phyloP scores from a whole-genome alignment of 2,113 vertebrate species.

The Opisthocomus hoazin region DNA sequence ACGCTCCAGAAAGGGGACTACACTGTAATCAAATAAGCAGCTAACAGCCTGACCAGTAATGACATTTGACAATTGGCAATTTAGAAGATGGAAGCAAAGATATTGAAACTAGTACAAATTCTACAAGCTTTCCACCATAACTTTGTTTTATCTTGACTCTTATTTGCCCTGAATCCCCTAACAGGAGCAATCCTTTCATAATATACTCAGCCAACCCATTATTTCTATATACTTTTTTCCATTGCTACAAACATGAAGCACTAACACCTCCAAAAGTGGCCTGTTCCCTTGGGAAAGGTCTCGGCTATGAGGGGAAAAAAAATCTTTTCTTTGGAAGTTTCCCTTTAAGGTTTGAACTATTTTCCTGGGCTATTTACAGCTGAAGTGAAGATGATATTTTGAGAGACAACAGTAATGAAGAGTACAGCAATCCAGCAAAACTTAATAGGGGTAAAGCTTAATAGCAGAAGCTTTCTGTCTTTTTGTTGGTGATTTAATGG shows the following conservation, averaged over 20 bases:
- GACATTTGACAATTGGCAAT: slow-evolving; percentile 31
- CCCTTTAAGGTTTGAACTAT: slow-evolving; percentile 14
- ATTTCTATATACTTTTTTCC: slow-evolving; percentile 14
- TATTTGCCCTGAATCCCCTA: slow-evolving; percentile 49
- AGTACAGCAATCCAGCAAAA: neutral
- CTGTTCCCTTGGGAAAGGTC: slow-evolving; percentile 42
- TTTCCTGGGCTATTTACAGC: slow-evolving; percentile 39
- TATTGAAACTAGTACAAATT: slow-evolving; percentile 43
- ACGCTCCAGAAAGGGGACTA: neutral
- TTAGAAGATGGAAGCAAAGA: slow-evolving; percentile 41
- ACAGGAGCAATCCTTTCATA: slow-evolving; percentile 23
- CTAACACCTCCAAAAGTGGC: slow-evolving; percentile 22
- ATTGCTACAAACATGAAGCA: slow-evolving; percentile 11
- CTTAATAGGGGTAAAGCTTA: neutral
- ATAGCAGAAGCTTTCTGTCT: neutral
- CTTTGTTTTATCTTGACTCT: slow-evolving; percentile 39
- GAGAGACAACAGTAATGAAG: slow-evolving; percentile 14
- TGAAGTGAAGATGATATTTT: slow-evolving; percentile 25
- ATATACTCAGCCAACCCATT: slow-evolving; percentile 32
- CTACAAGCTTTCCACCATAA: neutral
- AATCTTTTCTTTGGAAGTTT: neutral
- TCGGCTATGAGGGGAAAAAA: neutral
- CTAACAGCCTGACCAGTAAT: slow-evolving; percentile 17
- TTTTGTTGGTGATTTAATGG: neutral
- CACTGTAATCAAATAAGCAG: neutral